Evolutionary conservation across 2,888 invertebrate species (phyloP).

Genomic region (Cabera pusaria): DNA sequence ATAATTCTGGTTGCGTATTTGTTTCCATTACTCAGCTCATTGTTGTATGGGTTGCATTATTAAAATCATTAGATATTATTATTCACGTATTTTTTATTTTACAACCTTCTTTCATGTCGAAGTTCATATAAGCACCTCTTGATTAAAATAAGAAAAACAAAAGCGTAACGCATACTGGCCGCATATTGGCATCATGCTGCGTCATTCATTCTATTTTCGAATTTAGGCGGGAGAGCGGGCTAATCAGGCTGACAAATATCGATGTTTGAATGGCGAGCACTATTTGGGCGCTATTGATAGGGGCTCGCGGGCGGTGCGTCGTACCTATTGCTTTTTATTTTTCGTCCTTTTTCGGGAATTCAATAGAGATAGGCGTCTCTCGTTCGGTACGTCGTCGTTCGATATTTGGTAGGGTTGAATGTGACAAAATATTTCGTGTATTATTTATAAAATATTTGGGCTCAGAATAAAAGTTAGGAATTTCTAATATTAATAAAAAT

Average conservation of each 20-base stretch:
- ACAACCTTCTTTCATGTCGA: no score
- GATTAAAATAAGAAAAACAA: constrained; percentile 41
- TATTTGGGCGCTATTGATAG: constrained; percentile 62
- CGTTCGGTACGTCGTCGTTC: constrained; percentile 61
- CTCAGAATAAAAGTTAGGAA: no score
- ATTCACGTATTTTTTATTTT: no score
- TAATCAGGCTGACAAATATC: constrained; percentile 81
- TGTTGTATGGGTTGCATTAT: no score
- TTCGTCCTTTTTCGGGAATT: constrained; percentile 78
- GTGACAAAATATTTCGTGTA: constrained; percentile 13
- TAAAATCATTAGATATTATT: no score
- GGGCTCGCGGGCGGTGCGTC: constrained; percentile 45
- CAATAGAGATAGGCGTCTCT: constrained; percentile 79
- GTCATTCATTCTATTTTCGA: constrained; percentile 63
- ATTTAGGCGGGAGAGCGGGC: constrained; percentile 57
- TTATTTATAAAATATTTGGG: no score
- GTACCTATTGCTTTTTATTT: constrained; percentile 61
- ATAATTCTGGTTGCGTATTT: background rate
- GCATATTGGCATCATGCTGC: constrained; percentile 67
- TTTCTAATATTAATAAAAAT: no score
- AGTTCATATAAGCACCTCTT: no score
- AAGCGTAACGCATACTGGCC: constrained; percentile 30
- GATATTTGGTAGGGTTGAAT: constrained; percentile 70
- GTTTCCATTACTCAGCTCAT: no score
- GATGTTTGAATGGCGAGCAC: constrained; percentile 66